phyloP scores from a whole-genome alignment of 2,113 vertebrate species.

The Oreochromis tanganicae region DNA sequence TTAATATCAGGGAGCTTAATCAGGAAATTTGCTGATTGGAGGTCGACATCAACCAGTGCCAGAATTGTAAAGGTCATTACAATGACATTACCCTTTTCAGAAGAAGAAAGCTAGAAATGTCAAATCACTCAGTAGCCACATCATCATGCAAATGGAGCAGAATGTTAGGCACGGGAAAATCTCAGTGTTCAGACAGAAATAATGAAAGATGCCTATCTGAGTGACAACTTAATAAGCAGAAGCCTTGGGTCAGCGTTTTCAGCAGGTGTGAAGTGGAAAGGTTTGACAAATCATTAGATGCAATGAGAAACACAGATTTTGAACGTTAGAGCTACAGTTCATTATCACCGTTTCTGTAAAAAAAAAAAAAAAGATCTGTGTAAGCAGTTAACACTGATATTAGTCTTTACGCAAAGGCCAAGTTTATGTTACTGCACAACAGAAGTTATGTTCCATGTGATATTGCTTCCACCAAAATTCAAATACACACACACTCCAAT shows the following conservation, averaged over 20 bases:
- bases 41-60: slow-evolving; percentile 20
- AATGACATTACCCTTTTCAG: slow-evolving; percentile 71
- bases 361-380: background rate
- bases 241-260: background rate
- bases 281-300: background rate
- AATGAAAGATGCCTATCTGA: slow-evolving; percentile 25
- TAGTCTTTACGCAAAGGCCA: background rate
- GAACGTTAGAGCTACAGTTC: background rate
- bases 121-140: slow-evolving; percentile 39
- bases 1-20: slow-evolving; percentile 16
- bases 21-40: slow-evolving; percentile 16
- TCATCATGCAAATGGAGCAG: slow-evolving; percentile 31
- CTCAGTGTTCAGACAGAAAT: background rate
- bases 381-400: background rate
- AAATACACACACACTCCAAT: background rate
- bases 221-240: slow-evolving; percentile 1
- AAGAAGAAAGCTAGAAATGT: slow-evolving; percentile 48
- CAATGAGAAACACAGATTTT: background rate
- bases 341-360: background rate
- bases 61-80: slow-evolving; percentile 69
- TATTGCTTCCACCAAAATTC: background rate
- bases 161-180: background rate
- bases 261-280: background rate
- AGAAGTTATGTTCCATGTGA: background rate
- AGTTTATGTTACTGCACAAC: background rate